Base-by-base conservation (phyloP, 2,113 vertebrate species). In the Phaethon lepturus region DNA sequence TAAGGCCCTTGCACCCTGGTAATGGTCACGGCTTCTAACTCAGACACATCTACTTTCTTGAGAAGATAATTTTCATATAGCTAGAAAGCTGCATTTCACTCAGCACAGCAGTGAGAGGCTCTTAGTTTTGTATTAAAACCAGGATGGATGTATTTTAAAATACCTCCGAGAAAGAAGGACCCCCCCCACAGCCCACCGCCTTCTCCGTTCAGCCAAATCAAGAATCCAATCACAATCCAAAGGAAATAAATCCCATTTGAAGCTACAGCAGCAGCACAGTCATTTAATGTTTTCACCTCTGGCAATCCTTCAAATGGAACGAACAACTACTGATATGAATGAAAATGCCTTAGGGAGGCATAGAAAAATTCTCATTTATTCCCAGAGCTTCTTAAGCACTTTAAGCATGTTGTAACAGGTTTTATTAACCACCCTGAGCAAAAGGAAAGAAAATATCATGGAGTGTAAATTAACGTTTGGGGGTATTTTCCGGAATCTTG, bases 351-450 rank as follows among this genome's bases (percentile, higher is more conserved):
- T 31, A 53, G 93, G 96, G 95, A 93, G 69, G 66, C 8, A 0
- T 78, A 93, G 91, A 94, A 85, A 96, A 88, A 94, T 90, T 93
- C 95, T 97, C 91, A 97, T 97, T 97, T 96, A 95, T 97, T 96
- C 93, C 91, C 94, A 89, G 94, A 95, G 91, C 94, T 94, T 93
- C 94, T 91, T 87, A 97, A 97, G 96, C 91, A 84, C 89, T 96
- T 97, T 93, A 89, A 97, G 81, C 87, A 76, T 91, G 82, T 95
- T 94, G 62, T 78, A 94, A 85, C 92, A 94, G 96, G 94, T 93
- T 94, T 96, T 92, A 96, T 91, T 90, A 95, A 90, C 95, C 88
- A 92, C 85, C 93, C 73, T 68, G 72, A 94, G 93, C 90, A 89
- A 95, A 63, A 92, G 93, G 83, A 95, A 94, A 88, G 88, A 85